Conservation (phyloP, 2,113 vertebrate genomes). For the Cyphomyrus plagiostoma region DNA sequence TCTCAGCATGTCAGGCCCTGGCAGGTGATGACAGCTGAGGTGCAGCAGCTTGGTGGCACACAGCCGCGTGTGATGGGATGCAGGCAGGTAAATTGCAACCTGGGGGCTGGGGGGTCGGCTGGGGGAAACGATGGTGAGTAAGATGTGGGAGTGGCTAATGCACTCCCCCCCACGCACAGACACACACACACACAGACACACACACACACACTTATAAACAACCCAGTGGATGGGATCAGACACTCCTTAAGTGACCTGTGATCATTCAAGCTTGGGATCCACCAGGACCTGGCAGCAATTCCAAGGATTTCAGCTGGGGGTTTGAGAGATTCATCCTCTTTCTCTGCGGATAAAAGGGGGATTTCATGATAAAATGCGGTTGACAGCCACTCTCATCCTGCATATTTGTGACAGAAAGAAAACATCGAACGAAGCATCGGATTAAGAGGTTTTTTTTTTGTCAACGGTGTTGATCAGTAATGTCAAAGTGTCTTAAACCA, state of each 20-base stretch:
- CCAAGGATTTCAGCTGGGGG: background rate
- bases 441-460: background rate
- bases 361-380: background rate
- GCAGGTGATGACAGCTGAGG: background rate
- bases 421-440: background rate
- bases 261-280: background rate
- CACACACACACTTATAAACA: background rate
- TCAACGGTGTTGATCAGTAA: background rate
- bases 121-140: background rate
- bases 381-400: background rate
- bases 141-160: background rate
- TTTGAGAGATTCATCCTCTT: background rate
- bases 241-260: background rate
- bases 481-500: background rate
- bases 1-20: background rate
- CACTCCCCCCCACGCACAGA: background rate
- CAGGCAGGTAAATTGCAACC: background rate
- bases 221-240: background rate
- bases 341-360: background rate
- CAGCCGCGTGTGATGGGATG: background rate
- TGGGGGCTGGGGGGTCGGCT: background rate
- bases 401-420: background rate
- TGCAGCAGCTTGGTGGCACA: background rate
- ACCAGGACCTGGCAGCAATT: background rate
- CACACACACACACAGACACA: background rate